A percentile compares a stretch with the other conserved stretches of the same genome.
Conservation (phyloP, 2,113 vertebrate species). For the Micronisus gabar region DNA sequence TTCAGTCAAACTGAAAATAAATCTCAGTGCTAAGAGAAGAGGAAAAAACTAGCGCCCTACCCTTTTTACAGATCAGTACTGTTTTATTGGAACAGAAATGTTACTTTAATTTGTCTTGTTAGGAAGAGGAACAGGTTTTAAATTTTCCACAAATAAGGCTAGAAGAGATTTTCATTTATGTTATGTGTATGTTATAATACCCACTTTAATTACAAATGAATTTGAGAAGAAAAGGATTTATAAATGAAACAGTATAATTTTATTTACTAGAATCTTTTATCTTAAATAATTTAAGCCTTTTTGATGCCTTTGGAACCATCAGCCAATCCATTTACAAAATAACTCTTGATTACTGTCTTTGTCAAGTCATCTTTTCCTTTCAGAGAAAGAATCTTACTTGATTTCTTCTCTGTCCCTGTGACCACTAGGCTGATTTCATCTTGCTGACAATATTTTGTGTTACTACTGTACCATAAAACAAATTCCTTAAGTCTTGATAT, state of each 20-base stretch:
- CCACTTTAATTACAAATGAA: not conserved
- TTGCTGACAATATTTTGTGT: not conserved
- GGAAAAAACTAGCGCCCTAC: not conserved
- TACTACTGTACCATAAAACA: not conserved
- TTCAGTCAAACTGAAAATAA: not conserved
- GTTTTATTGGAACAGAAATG: not conserved
- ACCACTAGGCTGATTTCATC: not conserved
- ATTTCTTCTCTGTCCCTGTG: not conserved
- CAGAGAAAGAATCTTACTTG: not conserved
- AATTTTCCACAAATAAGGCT: not conserved
- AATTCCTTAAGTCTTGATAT: not conserved
- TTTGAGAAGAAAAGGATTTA: not conserved
- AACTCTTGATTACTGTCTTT: not conserved
- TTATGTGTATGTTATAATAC: not conserved
- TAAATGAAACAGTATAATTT: not conserved
- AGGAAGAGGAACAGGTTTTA: not conserved
- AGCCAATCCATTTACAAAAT: not conserved
- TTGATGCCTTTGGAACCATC: not conserved
- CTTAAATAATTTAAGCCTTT: not conserved
- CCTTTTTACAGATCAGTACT: not conserved
- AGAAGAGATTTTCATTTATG: not conserved
- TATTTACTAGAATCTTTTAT: not conserved
- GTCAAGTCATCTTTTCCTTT: constrained; percentile 11
- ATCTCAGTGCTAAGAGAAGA: not conserved
- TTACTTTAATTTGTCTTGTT: not conserved